phyloP scores from a whole-genome alignment of 2,797 vertebrate species.

The Cetoscarus ocellatus region DNA sequence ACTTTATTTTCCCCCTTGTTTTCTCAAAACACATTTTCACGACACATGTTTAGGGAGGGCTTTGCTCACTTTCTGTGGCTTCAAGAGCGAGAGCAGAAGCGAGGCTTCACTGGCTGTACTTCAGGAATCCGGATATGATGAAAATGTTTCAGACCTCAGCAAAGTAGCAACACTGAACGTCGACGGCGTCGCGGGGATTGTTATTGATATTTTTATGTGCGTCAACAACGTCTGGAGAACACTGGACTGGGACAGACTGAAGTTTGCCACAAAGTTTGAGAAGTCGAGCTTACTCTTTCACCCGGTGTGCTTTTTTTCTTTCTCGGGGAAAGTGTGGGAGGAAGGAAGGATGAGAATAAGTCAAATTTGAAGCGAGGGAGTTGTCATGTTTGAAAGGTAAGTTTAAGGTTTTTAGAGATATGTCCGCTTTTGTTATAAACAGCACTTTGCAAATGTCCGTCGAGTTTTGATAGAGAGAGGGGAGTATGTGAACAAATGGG shows the following conservation, averaged over 20 bases:
- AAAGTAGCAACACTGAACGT: slow-evolving; percentile 55
- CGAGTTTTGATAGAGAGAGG: slow-evolving; percentile 9
- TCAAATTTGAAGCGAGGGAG: slow-evolving; percentile 69
- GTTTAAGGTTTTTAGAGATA: slow-evolving; percentile 28
- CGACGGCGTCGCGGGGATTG: slow-evolving; percentile 27
- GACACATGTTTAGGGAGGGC: slow-evolving; percentile 57
- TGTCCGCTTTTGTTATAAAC: slow-evolving; percentile 19
- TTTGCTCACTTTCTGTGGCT: slow-evolving; percentile 40
- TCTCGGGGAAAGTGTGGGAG: slow-evolving; percentile 27
- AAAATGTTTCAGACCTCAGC: slow-evolving; percentile 79
- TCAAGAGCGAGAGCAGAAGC: slow-evolving; percentile 58
- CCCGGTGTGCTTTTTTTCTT: slow-evolving; percentile 19
- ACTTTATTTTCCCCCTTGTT: background rate
- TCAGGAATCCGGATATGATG: slow-evolving; percentile 93
- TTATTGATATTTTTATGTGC: slow-evolving; percentile 9
- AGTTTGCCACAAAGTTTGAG: slow-evolving; percentile 24
- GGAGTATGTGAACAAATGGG: slow-evolving; percentile 18
- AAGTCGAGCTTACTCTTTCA: slow-evolving; percentile 13
- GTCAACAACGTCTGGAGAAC: slow-evolving; percentile 28
- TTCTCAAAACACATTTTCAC: slow-evolving; percentile 5
- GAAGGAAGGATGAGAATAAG: slow-evolving; percentile 69
- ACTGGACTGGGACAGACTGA: background rate
- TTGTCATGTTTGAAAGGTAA: slow-evolving; percentile 86
- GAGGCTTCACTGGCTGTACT: slow-evolving; percentile 58
- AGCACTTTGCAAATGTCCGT: background rate